Evolutionary conservation across 2,888 invertebrate species (phyloP).

Genomic region (Eustalomyia histrio): DNA sequence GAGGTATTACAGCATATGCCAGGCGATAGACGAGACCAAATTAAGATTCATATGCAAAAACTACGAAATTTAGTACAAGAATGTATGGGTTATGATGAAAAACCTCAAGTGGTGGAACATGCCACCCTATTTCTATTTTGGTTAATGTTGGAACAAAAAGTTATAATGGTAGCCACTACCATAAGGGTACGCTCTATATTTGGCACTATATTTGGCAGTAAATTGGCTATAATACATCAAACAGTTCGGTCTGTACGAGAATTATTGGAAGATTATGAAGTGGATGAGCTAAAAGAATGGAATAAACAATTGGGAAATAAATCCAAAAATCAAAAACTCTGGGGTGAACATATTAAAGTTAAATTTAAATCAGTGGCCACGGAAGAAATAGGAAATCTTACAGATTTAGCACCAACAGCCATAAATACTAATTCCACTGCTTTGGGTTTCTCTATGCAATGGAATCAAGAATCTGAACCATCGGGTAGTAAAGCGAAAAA

Average conservation of each 20-base stretch:
- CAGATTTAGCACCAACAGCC: constrained; percentile 71
- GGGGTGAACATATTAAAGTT: constrained; percentile 72
- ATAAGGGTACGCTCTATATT: constrained; percentile 82
- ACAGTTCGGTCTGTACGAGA: constrained; percentile 81
- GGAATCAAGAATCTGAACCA: constrained; percentile 45
- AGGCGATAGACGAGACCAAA: constrained; percentile 66
- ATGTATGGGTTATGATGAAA: constrained; percentile 81
- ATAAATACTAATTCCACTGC: constrained; percentile 66
- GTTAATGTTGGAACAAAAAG: constrained; percentile 82
- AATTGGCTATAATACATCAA: constrained; percentile 82
- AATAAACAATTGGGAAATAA: constrained; percentile 71
- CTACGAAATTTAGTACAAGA: constrained; percentile 76
- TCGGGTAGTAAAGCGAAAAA: constrained; percentile 26
- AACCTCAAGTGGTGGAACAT: constrained; percentile 83
- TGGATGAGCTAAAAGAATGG: constrained; percentile 80
- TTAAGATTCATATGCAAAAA: constrained; percentile 75
- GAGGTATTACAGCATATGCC: constrained; percentile 70
- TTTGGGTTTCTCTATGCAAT: constrained; percentile 72
- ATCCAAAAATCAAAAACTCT: constrained; percentile 63
- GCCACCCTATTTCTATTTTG: constrained; percentile 83
- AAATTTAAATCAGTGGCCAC: constrained; percentile 56
- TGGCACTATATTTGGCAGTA: constrained; percentile 81
- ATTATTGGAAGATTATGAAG: constrained; percentile 80
- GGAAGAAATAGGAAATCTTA: constrained; percentile 65
- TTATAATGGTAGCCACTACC: constrained; percentile 82